Percentiles rank a stretch among this genome's conserved stretches.
Evolutionary conservation across 2,888 invertebrate species (phyloP).

Genomic region (Dione vanillae): DNA sequence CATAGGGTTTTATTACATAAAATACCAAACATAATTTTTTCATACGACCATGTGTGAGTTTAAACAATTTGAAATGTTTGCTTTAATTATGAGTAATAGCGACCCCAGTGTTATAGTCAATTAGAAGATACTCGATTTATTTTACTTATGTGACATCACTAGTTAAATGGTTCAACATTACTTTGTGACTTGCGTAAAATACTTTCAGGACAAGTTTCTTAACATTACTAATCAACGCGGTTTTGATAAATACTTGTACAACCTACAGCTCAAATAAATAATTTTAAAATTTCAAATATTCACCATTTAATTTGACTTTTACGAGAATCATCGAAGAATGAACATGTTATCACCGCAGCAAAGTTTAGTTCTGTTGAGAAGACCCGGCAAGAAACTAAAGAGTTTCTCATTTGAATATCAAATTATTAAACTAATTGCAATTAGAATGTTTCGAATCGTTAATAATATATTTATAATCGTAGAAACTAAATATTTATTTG

Average conservation of each 20-base stretch:
- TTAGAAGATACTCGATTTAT: constrained; percentile 53
- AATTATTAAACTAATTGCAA: too few species aligned
- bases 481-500: not conserved
- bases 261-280: not conserved
- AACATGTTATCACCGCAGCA: too few species aligned
- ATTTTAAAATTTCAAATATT: too few species aligned
- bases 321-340: too few species aligned
- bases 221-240: not conserved
- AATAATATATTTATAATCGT: not conserved
- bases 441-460: too few species aligned
- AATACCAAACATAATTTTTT: not conserved
- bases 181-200: constrained; percentile 11
- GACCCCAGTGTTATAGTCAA: constrained; percentile 57
- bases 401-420: too few species aligned
- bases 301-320: too few species aligned
- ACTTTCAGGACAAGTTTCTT: not conserved
- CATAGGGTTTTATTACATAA: not conserved
- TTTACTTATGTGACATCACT: constrained; percentile 63
- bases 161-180: constrained; percentile 40
- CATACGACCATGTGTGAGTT: not conserved
- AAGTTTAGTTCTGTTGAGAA: too few species aligned
- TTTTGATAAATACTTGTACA: not conserved
- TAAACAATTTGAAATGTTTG: constrained; percentile 21
- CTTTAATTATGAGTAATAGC: constrained; percentile 33
- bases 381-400: too few species aligned